Conservation (phyloP, 1,140 invertebrate species). For the Saccostrea echinata region DNA sequence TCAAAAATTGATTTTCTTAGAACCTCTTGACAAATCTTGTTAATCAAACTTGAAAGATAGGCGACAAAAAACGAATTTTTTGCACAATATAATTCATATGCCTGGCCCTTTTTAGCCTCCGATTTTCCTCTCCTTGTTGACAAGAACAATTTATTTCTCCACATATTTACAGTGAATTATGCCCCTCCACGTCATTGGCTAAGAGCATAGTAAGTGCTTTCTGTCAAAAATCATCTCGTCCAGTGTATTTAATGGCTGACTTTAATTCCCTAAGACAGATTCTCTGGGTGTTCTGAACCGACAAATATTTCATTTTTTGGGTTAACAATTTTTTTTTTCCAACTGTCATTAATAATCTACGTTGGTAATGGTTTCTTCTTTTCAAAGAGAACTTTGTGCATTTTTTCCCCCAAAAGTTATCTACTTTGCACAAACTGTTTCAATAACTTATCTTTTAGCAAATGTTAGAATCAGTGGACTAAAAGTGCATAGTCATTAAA, state of each 20-base stretch:
- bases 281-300: neutral
- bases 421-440: too few species aligned
- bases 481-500: neutral
- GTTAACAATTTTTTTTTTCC: too few species aligned
- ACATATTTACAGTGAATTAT: neutral
- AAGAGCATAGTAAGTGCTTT: neutral
- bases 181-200: neutral
- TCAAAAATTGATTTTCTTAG: neutral
- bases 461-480: too few species aligned
- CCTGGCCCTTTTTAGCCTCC: neutral
- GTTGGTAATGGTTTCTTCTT: too few species aligned
- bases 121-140: neutral
- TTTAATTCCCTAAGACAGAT: neutral
- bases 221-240: neutral
- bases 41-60: constrained; percentile 7
- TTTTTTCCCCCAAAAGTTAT: too few species aligned
- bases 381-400: too few species aligned
- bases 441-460: too few species aligned
- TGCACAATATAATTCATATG: neutral
- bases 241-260: neutral
- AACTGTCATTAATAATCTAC: too few species aligned
- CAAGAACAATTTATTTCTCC: neutral
- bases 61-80: neutral
- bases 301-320: neutral
- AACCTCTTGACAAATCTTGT: constrained; percentile 1